phyloP scores from a whole-genome alignment of 64 coral and sea anemone genomes.

The Anthopleura sola region DNA sequence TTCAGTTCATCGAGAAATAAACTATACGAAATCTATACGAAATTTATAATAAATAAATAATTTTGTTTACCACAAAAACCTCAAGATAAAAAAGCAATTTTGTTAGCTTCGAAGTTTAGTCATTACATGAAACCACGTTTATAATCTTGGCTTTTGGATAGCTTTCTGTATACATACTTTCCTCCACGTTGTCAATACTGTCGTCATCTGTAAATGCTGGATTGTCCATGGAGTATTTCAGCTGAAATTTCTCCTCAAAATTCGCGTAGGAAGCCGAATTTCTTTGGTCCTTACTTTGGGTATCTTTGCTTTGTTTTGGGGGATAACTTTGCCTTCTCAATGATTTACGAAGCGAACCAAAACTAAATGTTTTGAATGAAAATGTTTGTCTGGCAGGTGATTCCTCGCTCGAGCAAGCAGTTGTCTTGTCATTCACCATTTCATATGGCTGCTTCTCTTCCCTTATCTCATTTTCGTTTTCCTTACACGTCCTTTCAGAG shows the following conservation, averaged over 20 bases:
- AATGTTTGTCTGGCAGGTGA: background rate
- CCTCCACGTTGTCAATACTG: background rate
- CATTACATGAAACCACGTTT: background rate
- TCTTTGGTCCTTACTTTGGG: background rate
- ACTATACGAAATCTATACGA: background rate
- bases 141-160: background rate
- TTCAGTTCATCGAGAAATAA: background rate
- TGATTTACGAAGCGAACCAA: background rate
- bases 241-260: background rate
- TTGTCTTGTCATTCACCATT: background rate
- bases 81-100: slow-evolving; percentile 1
- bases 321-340: background rate
- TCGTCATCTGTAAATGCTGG: slow-evolving; percentile 8
- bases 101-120: background rate
- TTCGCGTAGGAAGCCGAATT: background rate
- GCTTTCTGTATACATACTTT: background rate
- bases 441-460: background rate
- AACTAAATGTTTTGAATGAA: background rate
- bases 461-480: background rate
- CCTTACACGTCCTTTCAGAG: background rate
- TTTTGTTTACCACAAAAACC: slow-evolving; percentile 2
- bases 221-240: slow-evolving; percentile 12
- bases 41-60: background rate
- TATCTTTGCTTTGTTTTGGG: background rate
- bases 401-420: background rate